Evolutionary conservation across 2,888 invertebrate genomes (phyloP).

Genomic region (Pedicia rivosa): DNA sequence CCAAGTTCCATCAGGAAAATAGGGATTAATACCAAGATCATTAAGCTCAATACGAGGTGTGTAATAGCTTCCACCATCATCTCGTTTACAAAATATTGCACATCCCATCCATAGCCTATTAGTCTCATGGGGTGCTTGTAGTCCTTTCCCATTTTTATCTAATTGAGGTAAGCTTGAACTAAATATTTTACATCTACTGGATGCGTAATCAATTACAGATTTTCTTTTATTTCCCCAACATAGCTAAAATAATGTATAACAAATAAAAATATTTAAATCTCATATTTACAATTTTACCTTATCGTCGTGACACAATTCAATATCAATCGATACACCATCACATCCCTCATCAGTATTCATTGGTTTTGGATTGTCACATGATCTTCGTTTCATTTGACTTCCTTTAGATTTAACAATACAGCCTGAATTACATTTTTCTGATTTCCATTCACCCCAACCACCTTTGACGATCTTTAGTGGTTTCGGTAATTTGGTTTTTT

Average conservation of each 20-base stretch:
- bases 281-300: no score
- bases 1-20: conserved; percentile 71
- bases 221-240: conserved; percentile 31
- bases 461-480: conserved; percentile 29
- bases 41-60: conserved; percentile 61
- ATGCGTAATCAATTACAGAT: conserved; percentile 39
- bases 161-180: conserved; percentile 41
- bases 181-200: conserved; percentile 46
- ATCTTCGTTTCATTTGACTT: conserved; percentile 37
- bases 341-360: conserved; percentile 39
- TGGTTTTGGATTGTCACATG: conserved; percentile 36
- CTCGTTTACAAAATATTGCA: conserved; percentile 55
- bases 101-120: conserved; percentile 64
- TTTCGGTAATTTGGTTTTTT: conserved; percentile 18
- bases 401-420: conserved; percentile 48
- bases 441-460: conserved; percentile 50
- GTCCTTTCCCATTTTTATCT: conserved; percentile 47
- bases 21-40: conserved; percentile 52
- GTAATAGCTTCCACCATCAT: conserved; percentile 49
- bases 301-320: conserved; percentile 48
- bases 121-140: conserved; percentile 59
- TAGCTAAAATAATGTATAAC: neutral
- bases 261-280: neutral
- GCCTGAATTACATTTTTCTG: conserved; percentile 44
- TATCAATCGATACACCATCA: conserved; percentile 44